Percentiles rank a stretch among this genome's conserved stretches.
Conservation (phyloP, 1,140 invertebrate genomes). For the Bombus impatiens region DNA sequence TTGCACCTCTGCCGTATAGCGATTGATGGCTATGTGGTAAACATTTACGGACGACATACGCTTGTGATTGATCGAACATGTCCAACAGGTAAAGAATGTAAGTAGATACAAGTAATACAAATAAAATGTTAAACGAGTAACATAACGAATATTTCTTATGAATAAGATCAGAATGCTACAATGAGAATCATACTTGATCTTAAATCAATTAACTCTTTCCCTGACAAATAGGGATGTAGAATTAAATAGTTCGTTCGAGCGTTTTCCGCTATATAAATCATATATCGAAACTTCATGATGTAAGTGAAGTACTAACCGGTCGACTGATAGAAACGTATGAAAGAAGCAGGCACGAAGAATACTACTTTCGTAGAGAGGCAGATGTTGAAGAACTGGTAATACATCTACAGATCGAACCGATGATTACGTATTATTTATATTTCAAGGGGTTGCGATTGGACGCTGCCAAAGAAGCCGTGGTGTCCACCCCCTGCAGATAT, state of each 20-base stretch:
- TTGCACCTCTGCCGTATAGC: neutral
- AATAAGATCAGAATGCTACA: no score
- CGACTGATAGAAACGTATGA: neutral
- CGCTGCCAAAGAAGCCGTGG: constrained; percentile 57
- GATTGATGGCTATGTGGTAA: neutral
- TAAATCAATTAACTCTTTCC: no score
- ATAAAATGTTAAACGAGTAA: no score
- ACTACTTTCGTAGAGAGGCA: constrained; percentile 22
- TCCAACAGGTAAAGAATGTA: neutral
- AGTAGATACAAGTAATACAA: no score
- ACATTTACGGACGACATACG: neutral
- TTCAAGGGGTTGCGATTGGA: constrained; percentile 74
- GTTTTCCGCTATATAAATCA: no score
- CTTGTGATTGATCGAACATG: neutral
- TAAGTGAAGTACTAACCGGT: neutral
- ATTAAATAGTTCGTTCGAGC: no score
- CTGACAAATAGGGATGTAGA: no score
- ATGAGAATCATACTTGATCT: no score
- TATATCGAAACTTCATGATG: neutral
- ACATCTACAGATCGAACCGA: constrained; percentile 59
- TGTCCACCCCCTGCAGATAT: constrained; percentile 69
- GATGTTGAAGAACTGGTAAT: constrained; percentile 52
- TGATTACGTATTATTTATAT: constrained; percentile 74
- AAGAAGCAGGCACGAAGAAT: no score
- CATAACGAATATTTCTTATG: no score